Evolutionary conservation across 2,888 invertebrate species (phyloP).

Genomic region (Stratiomys singularior): DNA sequence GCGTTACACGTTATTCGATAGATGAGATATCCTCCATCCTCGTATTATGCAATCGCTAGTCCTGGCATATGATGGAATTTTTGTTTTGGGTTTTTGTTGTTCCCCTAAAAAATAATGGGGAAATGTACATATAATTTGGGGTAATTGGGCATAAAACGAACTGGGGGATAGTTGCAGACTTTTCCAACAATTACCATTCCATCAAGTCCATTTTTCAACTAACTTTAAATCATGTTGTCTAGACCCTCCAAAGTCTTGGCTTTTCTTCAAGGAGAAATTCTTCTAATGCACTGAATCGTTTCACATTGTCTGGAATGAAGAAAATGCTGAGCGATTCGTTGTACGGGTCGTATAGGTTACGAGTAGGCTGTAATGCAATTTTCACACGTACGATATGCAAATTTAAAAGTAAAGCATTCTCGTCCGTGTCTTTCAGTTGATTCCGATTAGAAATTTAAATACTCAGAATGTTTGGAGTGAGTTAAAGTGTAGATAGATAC

Average conservation of each 20-base stretch:
- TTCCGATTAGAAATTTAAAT: too few species aligned
- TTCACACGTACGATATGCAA: too few species aligned
- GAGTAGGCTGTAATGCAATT: too few species aligned
- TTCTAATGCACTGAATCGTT: slow-evolving; percentile 5
- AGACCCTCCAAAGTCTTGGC: background rate
- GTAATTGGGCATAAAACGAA: slow-evolving; percentile 42
- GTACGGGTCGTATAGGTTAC: too few species aligned
- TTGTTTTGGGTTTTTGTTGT: background rate
- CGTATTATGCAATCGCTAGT: background rate
- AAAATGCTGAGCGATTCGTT: background rate
- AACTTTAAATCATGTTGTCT: slow-evolving; percentile 22
- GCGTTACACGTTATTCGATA: background rate
- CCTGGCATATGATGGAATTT: background rate
- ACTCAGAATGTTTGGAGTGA: too few species aligned
- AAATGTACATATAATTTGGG: slow-evolving; percentile 36
- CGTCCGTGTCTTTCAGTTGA: too few species aligned
- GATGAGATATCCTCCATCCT: background rate
- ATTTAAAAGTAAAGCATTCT: too few species aligned
- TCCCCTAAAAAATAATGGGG: background rate
- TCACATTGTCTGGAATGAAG: background rate
- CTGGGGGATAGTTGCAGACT: slow-evolving; percentile 13
- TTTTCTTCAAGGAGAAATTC: background rate
- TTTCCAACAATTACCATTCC: slow-evolving; percentile 21
- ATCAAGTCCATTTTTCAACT: slow-evolving; percentile 18
- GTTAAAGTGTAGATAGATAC: too few species aligned